Percentiles rank a stretch among this genome's conserved stretches.
phyloP scores from a whole-genome alignment of 1,140 invertebrate genomes.

The Pseudomyrmex concolor region DNA sequence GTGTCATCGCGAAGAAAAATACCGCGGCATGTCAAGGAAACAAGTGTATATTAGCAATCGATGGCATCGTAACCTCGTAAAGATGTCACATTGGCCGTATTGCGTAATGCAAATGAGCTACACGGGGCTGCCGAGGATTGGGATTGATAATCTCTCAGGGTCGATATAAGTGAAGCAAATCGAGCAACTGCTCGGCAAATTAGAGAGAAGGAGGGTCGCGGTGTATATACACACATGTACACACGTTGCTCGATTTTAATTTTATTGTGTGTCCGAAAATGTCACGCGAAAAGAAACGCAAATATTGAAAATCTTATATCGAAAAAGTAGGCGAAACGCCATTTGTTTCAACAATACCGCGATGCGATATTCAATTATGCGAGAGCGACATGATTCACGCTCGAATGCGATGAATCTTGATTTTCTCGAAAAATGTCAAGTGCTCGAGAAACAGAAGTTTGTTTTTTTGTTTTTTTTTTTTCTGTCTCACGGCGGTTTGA shows the following conservation, averaged over 20 bases:
- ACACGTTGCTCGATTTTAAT: slow-evolving; percentile 7
- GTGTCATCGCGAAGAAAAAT: no score
- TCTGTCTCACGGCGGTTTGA: no score
- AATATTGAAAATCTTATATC: slow-evolving; percentile 16
- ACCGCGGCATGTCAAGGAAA: no score
- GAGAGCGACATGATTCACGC: neutral
- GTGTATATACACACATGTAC: no score
- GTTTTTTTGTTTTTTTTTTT: no score
- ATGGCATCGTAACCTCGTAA: slow-evolving; percentile 28
- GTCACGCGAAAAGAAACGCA: neutral
- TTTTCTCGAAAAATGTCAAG: neutral
- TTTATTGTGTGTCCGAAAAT: slow-evolving; percentile 19
- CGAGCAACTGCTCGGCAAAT: slow-evolving; percentile 41
- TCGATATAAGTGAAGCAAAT: slow-evolving; percentile 14
- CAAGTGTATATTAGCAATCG: slow-evolving; percentile 26
- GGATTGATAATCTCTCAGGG: slow-evolving; percentile 57
- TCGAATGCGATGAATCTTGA: neutral
- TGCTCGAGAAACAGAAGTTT: no score
- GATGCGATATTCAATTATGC: neutral
- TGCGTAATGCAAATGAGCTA: slow-evolving; percentile 18
- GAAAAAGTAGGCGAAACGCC: neutral
- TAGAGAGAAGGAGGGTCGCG: slow-evolving; percentile 35
- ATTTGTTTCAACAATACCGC: slow-evolving; percentile 24
- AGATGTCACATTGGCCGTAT: neutral
- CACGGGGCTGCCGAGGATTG: slow-evolving; percentile 12